A percentile compares a stretch with the other conserved stretches of the same genome.
Conservation (phyloP, 2,797 vertebrate species). For the Pempheris klunzingeri region DNA sequence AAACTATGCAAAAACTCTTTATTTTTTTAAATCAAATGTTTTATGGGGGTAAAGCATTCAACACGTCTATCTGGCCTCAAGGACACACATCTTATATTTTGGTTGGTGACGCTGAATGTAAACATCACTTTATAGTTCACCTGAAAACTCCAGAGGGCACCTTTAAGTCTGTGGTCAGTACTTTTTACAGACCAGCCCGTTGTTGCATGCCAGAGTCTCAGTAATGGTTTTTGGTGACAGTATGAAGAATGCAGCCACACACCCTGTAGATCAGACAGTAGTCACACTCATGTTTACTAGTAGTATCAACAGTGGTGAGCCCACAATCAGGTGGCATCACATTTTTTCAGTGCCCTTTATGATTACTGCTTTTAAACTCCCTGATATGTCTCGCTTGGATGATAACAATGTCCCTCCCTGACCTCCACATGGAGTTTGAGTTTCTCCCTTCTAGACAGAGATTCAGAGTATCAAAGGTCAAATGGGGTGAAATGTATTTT, state of each 20-base stretch:
- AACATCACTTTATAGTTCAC: not conserved
- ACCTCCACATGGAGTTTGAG: not conserved
- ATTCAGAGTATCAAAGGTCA: not conserved
- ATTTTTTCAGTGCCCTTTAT: not conserved
- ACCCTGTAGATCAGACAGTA: conserved; percentile 6
- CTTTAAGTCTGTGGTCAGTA: not conserved
- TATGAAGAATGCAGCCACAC: conserved; percentile 10
- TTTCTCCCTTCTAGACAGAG: not conserved
- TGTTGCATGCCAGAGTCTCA: not conserved
- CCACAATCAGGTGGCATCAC: not conserved
- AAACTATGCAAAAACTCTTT: not conserved
- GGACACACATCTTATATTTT: not conserved
- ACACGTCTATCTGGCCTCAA: not conserved
- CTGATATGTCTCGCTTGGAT: not conserved
- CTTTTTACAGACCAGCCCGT: not conserved
- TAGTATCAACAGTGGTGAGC: not conserved
- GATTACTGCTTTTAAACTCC: not conserved
- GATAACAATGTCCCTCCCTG: not conserved
- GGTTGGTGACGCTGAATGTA: not conserved
- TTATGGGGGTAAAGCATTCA: not conserved
- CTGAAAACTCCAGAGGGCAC: conserved; percentile 3
- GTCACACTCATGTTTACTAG: not conserved
- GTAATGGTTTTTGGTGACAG: conserved; percentile 3
- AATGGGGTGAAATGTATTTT: not conserved
- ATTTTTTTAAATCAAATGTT: not conserved